Percentiles rank a stretch among this genome's conserved stretches.
Conservation (phyloP, 2,888 invertebrate species). For the Tetrapedia diversipes region DNA sequence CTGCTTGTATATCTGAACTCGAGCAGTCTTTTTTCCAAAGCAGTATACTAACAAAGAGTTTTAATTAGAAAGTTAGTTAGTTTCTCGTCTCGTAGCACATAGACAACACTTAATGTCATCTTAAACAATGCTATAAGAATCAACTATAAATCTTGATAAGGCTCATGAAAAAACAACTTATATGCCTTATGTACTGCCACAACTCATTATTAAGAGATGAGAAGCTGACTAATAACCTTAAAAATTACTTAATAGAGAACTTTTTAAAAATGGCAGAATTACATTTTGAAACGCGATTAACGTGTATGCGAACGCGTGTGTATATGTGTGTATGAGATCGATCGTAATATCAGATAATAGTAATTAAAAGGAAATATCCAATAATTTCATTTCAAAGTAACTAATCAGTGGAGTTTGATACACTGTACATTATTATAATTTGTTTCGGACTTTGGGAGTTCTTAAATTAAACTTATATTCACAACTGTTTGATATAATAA, state of each 20-base stretch:
- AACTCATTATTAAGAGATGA: conserved; percentile 51
- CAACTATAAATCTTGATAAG: not conserved
- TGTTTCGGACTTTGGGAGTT: conserved; percentile 40
- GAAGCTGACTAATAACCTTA: conserved; percentile 56
- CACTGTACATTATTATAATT: conserved; percentile 32
- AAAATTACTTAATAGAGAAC: conserved; percentile 30
- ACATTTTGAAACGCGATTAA: conserved; percentile 37
- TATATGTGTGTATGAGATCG: conserved; percentile 31
- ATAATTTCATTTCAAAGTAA: conserved; percentile 48
- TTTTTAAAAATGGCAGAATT: conserved; percentile 47
- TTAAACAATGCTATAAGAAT: conserved; percentile 30
- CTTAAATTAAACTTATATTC: conserved; percentile 24
- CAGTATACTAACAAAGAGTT: conserved; percentile 23
- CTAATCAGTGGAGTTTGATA: conserved; percentile 46
- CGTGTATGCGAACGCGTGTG: conserved; percentile 56
- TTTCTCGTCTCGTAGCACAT: conserved; percentile 58
- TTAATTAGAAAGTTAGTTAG: conserved; percentile 44
- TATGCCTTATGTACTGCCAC: conserved; percentile 71
- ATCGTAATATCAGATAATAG: conserved; percentile 51
- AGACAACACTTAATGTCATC: conserved; percentile 30
- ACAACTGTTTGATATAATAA: conserved; percentile 14
- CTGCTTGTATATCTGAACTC: conserved; percentile 56
- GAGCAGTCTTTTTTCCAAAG: conserved; percentile 37
- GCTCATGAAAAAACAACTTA: conserved; percentile 41
- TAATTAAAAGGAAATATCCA: conserved; percentile 37